Percentiles rank a stretch among this genome's conserved stretches.
Evolutionary conservation across 2,797 vertebrate genomes (phyloP).

Genomic region (Poecilia picta): DNA sequence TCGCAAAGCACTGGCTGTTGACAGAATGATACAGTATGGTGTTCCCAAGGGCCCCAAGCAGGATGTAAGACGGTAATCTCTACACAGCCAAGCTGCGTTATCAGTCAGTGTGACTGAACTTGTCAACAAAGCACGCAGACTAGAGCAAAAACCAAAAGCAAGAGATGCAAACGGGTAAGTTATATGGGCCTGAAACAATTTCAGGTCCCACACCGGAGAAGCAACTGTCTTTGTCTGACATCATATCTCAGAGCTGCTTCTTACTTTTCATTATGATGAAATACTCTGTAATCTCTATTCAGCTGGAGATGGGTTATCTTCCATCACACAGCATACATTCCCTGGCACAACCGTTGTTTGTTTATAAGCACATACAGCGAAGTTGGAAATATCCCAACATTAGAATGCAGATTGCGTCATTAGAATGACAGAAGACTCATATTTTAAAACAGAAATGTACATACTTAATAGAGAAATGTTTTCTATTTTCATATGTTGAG

Average conservation of each 20-base stretch:
- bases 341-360: background rate
- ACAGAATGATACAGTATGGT: slow-evolving; percentile 82
- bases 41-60: slow-evolving; percentile 68
- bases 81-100: slow-evolving; percentile 68
- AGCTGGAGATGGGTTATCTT: background rate
- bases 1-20: slow-evolving; percentile 68
- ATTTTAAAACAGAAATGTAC: background rate
- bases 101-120: slow-evolving; percentile 73
- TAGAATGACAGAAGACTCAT: background rate
- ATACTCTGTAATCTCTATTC: background rate
- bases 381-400: background rate
- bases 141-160: slow-evolving; percentile 57
- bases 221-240: slow-evolving; percentile 12
- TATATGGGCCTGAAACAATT: slow-evolving; percentile 30
- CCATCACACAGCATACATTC: background rate
- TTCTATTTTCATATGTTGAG: background rate
- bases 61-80: slow-evolving; percentile 75
- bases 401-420: background rate
- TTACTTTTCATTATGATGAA: slow-evolving; percentile 3
- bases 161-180: slow-evolving; percentile 42
- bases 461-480: background rate
- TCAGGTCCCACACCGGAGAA: slow-evolving; percentile 10
- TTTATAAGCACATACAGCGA: background rate
- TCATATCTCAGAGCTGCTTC: background rate
- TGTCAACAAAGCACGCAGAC: slow-evolving; percentile 65